Percentiles rank a stretch among this genome's conserved stretches.
phyloP scores from a whole-genome alignment of 1,140 invertebrate genomes.

The Uloborus diversus region DNA sequence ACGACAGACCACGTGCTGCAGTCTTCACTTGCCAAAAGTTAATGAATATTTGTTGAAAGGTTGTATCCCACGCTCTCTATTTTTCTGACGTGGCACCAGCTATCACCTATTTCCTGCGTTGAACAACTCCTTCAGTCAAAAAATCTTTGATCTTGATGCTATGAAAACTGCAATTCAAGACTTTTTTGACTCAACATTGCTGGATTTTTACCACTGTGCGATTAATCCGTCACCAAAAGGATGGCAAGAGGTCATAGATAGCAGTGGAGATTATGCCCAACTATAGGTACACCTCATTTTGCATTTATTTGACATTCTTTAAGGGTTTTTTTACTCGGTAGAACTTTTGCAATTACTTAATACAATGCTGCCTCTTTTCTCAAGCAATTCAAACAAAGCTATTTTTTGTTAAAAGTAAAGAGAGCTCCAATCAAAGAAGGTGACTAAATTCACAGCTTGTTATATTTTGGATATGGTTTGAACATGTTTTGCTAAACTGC shows the following conservation, averaged over 20 bases:
- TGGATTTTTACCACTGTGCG: not conserved
- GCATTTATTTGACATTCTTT: not conserved
- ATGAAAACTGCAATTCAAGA: not conserved
- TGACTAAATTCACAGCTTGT: too few species aligned
- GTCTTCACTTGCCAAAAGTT: not conserved
- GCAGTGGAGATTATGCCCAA: not conserved
- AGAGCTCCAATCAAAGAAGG: too few species aligned
- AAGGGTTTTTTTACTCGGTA: not conserved
- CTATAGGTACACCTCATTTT: not conserved
- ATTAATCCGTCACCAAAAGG: not conserved
- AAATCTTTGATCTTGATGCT: slow-evolving; percentile 5
- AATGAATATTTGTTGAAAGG: not conserved
- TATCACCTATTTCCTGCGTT: not conserved
- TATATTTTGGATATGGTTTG: too few species aligned
- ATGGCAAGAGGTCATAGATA: not conserved
- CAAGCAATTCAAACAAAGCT: not conserved
- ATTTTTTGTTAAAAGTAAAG: too few species aligned
- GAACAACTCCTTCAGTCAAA: not conserved
- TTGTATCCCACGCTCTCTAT: not conserved
- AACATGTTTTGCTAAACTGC: too few species aligned
- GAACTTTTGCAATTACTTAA: not conserved
- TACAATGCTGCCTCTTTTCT: not conserved
- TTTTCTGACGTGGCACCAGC: not conserved
- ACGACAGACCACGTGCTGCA: not conserved
- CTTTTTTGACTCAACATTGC: not conserved